These are phyloP conservation scores for Ctenoplectra terminalis DNA, from an alignment of 1,140 invertebrate genomes.

Conservation along the genomic window DNA sequence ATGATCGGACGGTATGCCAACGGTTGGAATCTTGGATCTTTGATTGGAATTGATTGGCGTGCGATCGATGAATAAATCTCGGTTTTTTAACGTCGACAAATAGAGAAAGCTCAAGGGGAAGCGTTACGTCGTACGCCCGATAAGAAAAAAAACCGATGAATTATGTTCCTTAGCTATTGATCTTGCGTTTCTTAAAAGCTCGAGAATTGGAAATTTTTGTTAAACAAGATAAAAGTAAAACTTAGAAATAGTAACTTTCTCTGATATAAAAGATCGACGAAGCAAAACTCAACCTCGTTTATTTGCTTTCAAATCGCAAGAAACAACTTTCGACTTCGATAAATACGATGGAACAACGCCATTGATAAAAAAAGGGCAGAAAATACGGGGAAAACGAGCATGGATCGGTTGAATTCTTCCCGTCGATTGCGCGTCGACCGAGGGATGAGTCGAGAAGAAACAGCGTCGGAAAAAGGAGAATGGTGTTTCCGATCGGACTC, in stretches of 20 bases:
- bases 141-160: no score
- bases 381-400: background rate
- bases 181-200: no score
- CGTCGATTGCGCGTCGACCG: background rate
- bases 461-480: background rate
- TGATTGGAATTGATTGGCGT: constrained; percentile 2
- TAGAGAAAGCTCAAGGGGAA: background rate
- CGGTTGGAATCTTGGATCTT: background rate
- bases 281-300: no score
- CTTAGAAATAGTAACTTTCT: no score
- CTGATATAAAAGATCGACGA: no score
- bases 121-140: background rate
- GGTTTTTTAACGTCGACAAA: background rate
- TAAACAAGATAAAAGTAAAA: no score
- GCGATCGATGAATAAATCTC: background rate
- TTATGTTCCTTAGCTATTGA: no score
- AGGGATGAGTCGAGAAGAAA: background rate
- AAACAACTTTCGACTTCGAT: no score
- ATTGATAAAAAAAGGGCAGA: background rate
- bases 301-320: no score
- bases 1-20: background rate
- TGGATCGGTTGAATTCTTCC: background rate
- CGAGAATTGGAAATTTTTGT: no score
- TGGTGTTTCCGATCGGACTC: constrained; percentile 22
- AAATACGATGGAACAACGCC: no score